Conservation (phyloP, 2,113 vertebrate genomes). For the Gnathonemus longibarbis region DNA sequence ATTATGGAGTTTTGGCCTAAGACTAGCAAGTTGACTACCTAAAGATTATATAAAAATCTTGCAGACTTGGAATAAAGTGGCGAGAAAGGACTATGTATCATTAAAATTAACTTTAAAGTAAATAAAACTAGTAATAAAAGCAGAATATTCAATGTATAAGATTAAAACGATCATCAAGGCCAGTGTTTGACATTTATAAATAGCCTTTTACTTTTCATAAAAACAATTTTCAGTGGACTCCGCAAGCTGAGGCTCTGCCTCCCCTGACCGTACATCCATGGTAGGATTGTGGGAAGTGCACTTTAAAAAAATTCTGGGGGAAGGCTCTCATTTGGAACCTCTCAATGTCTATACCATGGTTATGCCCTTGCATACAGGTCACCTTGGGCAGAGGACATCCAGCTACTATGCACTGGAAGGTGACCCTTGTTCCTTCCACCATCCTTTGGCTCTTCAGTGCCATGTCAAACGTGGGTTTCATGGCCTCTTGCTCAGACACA, state of each 20-base stretch:
- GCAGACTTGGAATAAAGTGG: neutral
- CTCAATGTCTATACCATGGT: neutral
- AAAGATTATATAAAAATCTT: neutral
- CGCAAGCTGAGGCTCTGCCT: neutral
- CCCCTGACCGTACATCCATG: neutral
- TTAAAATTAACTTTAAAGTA: neutral
- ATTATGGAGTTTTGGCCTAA: neutral
- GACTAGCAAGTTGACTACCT: neutral
- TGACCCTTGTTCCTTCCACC: slow-evolving; percentile 72
- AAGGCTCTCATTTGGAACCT: neutral
- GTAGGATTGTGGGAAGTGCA: neutral
- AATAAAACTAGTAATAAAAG: neutral
- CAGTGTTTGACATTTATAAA: neutral
- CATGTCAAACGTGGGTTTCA: slow-evolving; percentile 67
- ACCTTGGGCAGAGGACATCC: slow-evolving; percentile 92
- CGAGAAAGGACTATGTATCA: neutral
- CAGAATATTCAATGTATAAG: neutral
- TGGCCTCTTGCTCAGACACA: slow-evolving; percentile 66
- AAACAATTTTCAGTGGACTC: neutral
- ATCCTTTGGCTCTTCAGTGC: slow-evolving; percentile 71
- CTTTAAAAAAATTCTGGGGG: neutral
- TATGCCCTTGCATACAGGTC: slow-evolving; percentile 17
- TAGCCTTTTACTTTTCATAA: neutral
- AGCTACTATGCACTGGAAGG: slow-evolving; percentile 86
- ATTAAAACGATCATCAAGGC: neutral